These are phyloP conservation scores for Florisuga fusca DNA, from an alignment of 2,797 vertebrate species.

Conservation along the genomic window DNA sequence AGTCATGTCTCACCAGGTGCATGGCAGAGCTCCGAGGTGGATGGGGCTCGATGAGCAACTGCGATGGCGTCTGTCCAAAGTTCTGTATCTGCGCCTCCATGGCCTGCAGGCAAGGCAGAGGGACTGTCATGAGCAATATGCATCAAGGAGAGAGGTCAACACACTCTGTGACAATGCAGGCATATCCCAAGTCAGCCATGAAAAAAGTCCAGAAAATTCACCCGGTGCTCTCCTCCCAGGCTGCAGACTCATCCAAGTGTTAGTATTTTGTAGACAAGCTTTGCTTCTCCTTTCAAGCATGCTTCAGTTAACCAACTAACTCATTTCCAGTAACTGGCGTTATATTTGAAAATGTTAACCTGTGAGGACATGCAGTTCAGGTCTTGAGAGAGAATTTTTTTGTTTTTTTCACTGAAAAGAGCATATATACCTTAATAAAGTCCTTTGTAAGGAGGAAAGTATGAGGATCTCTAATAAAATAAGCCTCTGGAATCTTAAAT, in stretches of 20 bases:
- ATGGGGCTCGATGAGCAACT: conserved; percentile 99
- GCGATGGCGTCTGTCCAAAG: conserved; percentile 99
- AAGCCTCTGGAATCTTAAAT: conserved; percentile 80
- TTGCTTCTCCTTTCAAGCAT: conserved; percentile 93
- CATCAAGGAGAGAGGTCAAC: conserved; percentile 93
- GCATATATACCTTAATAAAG: conserved; percentile 81
- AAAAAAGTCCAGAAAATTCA: conserved; percentile 87
- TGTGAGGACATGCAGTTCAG: conserved; percentile 87
- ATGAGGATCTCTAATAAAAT: conserved; percentile 84
- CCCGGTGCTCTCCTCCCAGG: conserved; percentile 84
- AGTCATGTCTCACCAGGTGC: conserved; percentile 94
- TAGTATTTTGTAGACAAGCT: conserved; percentile 96
- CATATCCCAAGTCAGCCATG: conserved; percentile 92
- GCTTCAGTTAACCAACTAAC: conserved; percentile 93
- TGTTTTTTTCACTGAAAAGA: neutral
- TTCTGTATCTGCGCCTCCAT: conserved; percentile 97
- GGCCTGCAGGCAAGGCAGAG: conserved; percentile 89
- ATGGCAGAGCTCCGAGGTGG: conserved; percentile 99
- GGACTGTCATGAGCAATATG: conserved; percentile 91
- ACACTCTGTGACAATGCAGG: conserved; percentile 91
- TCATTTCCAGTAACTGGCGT: conserved; percentile 82
- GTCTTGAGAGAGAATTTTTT: conserved; percentile 66
- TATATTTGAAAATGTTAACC: conserved; percentile 88
- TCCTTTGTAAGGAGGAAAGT: conserved; percentile 83
- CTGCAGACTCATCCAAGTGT: conserved; percentile 94